These are phyloP conservation scores for Uromys caudimaculatus DNA, from an alignment of 2,797 vertebrate genomes.

Conservation along the genomic window DNA sequence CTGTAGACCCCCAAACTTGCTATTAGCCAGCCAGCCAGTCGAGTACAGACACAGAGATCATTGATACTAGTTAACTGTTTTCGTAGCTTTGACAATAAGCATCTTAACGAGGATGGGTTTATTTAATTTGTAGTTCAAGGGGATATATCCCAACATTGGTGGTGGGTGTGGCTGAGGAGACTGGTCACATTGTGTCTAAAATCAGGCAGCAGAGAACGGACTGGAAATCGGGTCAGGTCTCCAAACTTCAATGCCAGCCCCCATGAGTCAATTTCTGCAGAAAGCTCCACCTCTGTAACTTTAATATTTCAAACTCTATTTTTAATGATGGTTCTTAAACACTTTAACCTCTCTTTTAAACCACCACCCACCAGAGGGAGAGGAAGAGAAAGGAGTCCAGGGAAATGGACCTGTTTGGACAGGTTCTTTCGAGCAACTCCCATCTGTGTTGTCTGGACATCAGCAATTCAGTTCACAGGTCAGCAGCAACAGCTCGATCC, in stretches of 20 bases:
- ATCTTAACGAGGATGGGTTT: too few species aligned
- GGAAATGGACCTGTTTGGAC: neutral
- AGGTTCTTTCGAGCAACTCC: neutral
- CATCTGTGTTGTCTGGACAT: neutral
- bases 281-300: neutral
- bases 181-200: neutral
- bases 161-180: neutral
- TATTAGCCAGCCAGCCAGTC: neutral
- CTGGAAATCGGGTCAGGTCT: neutral
- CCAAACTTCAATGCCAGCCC: neutral
- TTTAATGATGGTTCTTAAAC: neutral
- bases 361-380: too few species aligned
- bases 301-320: neutral
- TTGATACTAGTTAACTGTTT: neutral
- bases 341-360: too few species aligned
- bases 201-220: neutral
- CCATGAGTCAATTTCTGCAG: neutral
- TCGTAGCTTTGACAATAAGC: neutral
- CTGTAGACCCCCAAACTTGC: neutral
- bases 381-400: neutral
- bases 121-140: neutral
- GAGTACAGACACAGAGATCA: neutral
- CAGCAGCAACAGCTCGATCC: neutral
- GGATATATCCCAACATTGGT: neutral
- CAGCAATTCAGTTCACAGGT: neutral